Base-by-base conservation (phyloP, 2,113 vertebrate species). In the Brachionichthys hirsutus region DNA sequence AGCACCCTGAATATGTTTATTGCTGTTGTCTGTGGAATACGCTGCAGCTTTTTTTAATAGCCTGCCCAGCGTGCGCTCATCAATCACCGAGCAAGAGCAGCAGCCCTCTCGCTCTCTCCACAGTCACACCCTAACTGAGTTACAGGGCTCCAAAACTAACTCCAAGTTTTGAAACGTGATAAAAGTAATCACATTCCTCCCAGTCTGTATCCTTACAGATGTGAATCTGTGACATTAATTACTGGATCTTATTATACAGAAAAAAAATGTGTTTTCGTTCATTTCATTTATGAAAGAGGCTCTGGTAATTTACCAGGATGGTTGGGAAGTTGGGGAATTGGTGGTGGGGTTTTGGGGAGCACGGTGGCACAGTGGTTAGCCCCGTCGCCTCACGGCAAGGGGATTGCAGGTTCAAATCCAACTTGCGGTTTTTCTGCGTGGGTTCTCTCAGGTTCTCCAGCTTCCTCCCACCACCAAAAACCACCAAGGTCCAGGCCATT, bases 161-260 rank as follows among this genome's bases (percentile, higher is more conserved):
- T 95, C 93, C 87, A 94, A 95, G 91, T 95, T 96, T 94, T 94
- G 85, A 93, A 97, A 97, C 95, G 92, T 91, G 93, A 95, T 97
- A 92, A 94, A 92, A 93, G 85, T 96, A 96, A 97, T 97, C 93
- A 70, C 89, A 96, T 97, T 95, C 87, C 87, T 75, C 88, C 78
- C 83, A 93, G 91, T 94, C 93, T 92, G 90, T 85, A 93, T 92
- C 92, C 93, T 92, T 93, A 93, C 92, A 89, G 92, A 90, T 91
- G 91, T 94, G 94, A 95, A 95, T 94, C 93, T 91, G 96, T 98
- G 93, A 92, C 92, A 94, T 94, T 96, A 96, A 98, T 96, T 97
- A 95, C 92, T 88, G 92, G 93, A 93, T 92, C 91, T 94, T 93
- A 95, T 96, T 95, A 94, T 94, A 86, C 85, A 86, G 86, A 87